Evolutionary conservation across 2,888 invertebrate genomes (phyloP).

Genomic region (Gastrophysa polygoni): DNA sequence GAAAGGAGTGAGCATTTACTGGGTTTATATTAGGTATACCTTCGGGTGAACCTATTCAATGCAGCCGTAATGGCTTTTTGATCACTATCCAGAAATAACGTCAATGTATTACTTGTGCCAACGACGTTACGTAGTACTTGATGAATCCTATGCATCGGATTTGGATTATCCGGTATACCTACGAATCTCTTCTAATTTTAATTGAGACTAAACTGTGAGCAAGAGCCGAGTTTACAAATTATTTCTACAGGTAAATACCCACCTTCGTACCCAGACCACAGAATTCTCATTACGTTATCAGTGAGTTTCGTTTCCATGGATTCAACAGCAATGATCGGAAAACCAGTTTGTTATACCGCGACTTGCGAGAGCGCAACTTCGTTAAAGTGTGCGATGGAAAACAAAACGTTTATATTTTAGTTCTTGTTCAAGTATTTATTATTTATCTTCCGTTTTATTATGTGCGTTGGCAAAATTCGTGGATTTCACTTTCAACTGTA

Average conservation of each 20-base stretch:
- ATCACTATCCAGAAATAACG: too few species aligned
- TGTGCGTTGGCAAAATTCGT: background rate
- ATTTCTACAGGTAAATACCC: constrained; percentile 6
- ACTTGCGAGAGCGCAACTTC: constrained; percentile 16
- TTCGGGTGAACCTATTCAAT: too few species aligned
- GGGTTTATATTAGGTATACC: too few species aligned
- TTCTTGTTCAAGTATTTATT: background rate
- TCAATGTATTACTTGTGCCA: too few species aligned
- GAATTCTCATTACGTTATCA: constrained; percentile 33
- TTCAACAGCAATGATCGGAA: constrained; percentile 26
- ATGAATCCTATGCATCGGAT: too few species aligned
- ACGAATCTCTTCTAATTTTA: too few species aligned
- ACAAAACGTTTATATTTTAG: background rate
- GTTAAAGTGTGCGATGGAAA: background rate
- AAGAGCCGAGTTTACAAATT: background rate
- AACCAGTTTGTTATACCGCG: constrained; percentile 26
- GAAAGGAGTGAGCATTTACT: too few species aligned
- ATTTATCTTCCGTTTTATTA: background rate
- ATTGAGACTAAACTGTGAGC: background rate
- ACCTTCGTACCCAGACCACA: constrained; percentile 12
- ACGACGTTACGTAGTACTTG: too few species aligned
- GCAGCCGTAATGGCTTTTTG: too few species aligned
- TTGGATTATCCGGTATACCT: too few species aligned
- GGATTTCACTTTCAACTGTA: background rate
- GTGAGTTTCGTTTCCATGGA: constrained; percentile 30